Base-by-base conservation (phyloP, 2,888 invertebrate species). In the Spodoptera littoralis region DNA sequence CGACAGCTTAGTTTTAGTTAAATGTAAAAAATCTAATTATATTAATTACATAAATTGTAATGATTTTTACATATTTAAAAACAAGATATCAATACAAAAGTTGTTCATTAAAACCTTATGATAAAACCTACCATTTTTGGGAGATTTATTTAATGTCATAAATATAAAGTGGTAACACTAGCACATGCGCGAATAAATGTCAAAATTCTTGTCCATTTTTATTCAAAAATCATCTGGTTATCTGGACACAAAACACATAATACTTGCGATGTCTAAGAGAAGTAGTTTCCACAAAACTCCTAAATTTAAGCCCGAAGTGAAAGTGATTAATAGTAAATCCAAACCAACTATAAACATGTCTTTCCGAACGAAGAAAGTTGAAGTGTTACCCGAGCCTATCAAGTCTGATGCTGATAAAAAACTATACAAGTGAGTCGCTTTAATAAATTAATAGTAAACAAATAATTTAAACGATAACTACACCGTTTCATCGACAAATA, bases 341-440 rank as follows among this genome's bases (percentile, higher is more conserved):
- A 88, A 87, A 70, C 81, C 82, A 65, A 58, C 82, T 30, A 62
- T 84, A 51, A 81, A 80, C 60, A 80, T 90, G 84, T 70, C 83
- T 52, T 77, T 70, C 65, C 87, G 84, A 65, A 88, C 86, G 70
- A 92, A 93, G 86, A 93, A 91, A 90, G 91, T 94, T 63, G 90
- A 91, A 73, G 85, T 92, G 81, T 87, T 96, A 68, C 80, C 92
- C 50, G 90, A 93, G 72, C 97, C 98, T 11, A 95, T 96, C 43
- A 97, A 97, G 90, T 97, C 97, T 54, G 95, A 95, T 60, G 96
- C 96, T 75, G 98, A 98, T 89, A 96, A 96, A 85, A 98, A 98
- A 85, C 92, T 96, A 61, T 98, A 98, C 86, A 97, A 96, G 97
- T 97, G 82, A 88, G 90, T 82, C 60, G n/a, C 5, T 54, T 46